Evolutionary conservation across 2,888 invertebrate species (phyloP).

Genomic region (Acleris sparsana): DNA sequence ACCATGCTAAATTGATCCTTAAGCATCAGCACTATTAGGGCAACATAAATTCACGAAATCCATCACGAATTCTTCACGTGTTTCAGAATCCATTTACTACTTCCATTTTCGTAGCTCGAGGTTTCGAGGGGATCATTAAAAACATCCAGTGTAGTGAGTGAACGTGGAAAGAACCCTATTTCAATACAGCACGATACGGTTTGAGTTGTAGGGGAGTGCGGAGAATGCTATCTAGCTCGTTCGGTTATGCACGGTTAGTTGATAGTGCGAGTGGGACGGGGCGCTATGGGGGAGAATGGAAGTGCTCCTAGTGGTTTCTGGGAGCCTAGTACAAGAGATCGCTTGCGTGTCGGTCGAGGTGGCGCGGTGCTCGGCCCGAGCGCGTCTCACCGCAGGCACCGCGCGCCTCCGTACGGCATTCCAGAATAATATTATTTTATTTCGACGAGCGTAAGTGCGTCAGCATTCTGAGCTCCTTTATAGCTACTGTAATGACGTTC

Average conservation of each 20-base stretch:
- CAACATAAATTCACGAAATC: slow-evolving; percentile 68
- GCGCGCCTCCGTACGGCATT: slow-evolving; percentile 36
- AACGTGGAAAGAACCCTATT: slow-evolving; percentile 49
- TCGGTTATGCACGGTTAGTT: slow-evolving; percentile 55
- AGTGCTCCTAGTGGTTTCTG: slow-evolving; percentile 51
- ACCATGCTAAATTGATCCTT: slow-evolving; percentile 80
- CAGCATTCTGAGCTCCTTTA: slow-evolving; percentile 16
- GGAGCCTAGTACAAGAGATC: slow-evolving; percentile 74
- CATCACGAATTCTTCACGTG: slow-evolving; percentile 69
- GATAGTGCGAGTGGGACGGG: slow-evolving; percentile 63
- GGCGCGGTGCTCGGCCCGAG: slow-evolving; percentile 69
- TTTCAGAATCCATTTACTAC: slow-evolving; percentile 56
- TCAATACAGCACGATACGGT: slow-evolving; percentile 41
- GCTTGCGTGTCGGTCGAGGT: slow-evolving; percentile 81
- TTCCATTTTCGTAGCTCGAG: slow-evolving; percentile 64
- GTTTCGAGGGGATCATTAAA: slow-evolving; percentile 57
- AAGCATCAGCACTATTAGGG: slow-evolving; percentile 74
- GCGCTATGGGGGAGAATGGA: slow-evolving; percentile 50
- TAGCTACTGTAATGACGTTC: neutral
- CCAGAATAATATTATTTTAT: slow-evolving; percentile 35
- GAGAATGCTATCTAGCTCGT: slow-evolving; percentile 58
- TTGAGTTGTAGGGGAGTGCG: slow-evolving; percentile 44
- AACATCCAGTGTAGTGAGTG: slow-evolving; percentile 41
- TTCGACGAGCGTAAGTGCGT: slow-evolving; percentile 20
- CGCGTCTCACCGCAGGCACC: slow-evolving; percentile 37